Conservation (phyloP, 2,797 vertebrate species). For the Gymnoscopelus microlampas region DNA sequence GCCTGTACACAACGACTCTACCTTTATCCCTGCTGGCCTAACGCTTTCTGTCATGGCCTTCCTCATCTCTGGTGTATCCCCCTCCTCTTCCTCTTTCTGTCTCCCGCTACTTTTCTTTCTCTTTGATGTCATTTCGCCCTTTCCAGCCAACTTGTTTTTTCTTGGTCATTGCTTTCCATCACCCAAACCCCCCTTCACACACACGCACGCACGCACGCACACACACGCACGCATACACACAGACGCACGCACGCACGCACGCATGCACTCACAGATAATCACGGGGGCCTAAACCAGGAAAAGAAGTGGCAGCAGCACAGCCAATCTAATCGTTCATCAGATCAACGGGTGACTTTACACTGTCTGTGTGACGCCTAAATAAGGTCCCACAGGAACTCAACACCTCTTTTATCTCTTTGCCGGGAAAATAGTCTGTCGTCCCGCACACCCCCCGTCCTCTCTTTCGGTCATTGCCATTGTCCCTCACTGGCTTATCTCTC, state of each 20-base stretch:
- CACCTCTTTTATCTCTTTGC: conserved; percentile 78
- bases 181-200: conserved; percentile 29
- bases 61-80: background rate
- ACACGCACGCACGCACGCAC: conserved; percentile 30
- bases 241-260: conserved; percentile 9
- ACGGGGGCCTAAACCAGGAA: conserved; percentile 68
- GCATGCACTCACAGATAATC: conserved; percentile 56
- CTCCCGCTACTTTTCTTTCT: background rate
- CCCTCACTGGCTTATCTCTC: conserved; percentile 52
- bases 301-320: conserved; percentile 62
- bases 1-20: background rate
- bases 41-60: background rate
- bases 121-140: conserved; percentile 18
- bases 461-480: background rate
- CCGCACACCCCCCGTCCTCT: conserved; percentile 29
- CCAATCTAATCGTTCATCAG: conserved; percentile 79
- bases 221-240: conserved; percentile 6
- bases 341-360: conserved; percentile 75
- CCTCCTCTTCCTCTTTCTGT: background rate
- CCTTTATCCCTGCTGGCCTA: conserved; percentile 9
- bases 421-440: conserved; percentile 64
- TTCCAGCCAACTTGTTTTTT: conserved; percentile 40
- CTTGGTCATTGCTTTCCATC: conserved; percentile 47
- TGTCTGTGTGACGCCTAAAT: conserved; percentile 67
- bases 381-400: conserved; percentile 72